Evolutionary conservation across 2,888 invertebrate genomes (phyloP).

Genomic region (Rhingia rostrata): DNA sequence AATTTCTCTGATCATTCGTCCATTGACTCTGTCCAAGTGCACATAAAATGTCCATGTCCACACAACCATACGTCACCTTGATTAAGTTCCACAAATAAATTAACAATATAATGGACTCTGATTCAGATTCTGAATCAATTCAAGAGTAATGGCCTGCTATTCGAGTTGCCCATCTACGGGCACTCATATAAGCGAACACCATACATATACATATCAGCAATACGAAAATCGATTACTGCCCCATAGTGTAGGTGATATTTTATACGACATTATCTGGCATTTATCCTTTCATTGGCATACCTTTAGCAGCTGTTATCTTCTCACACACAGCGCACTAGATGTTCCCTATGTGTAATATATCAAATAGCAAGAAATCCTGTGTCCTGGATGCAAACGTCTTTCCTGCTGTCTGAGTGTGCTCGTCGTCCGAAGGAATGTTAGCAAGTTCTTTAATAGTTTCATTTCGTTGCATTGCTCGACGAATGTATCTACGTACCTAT

Average conservation of each 20-base stretch:
- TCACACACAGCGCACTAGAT: conserved; percentile 44
- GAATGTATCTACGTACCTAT: not conserved
- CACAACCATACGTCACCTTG: conserved; percentile 11
- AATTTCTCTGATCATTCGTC: not conserved
- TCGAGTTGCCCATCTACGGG: not conserved
- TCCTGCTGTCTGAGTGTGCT: conserved; percentile 20
- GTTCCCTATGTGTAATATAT: conserved; percentile 56
- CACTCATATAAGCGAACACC: not conserved
- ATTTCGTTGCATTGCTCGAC: conserved; percentile 50
- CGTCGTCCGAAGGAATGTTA: conserved; percentile 34
- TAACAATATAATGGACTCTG: conserved; percentile 32
- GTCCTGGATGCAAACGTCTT: conserved; percentile 56
- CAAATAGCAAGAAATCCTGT: conserved; percentile 60
- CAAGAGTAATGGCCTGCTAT: conserved; percentile 33
- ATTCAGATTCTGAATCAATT: conserved; percentile 48
- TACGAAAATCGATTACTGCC: conserved; percentile 59
- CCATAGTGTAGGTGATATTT: conserved; percentile 51
- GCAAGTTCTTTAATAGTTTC: conserved; percentile 62
- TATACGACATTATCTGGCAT: conserved; percentile 67
- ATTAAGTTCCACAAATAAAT: conserved; percentile 60
- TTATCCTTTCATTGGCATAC: conserved; percentile 68
- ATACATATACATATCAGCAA: not conserved
- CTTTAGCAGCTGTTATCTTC: conserved; percentile 64
- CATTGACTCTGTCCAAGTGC: not conserved
- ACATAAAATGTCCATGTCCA: not conserved